phyloP scores from a whole-genome alignment of 1,140 invertebrate species.

The Pollicipes pollicipes region DNA sequence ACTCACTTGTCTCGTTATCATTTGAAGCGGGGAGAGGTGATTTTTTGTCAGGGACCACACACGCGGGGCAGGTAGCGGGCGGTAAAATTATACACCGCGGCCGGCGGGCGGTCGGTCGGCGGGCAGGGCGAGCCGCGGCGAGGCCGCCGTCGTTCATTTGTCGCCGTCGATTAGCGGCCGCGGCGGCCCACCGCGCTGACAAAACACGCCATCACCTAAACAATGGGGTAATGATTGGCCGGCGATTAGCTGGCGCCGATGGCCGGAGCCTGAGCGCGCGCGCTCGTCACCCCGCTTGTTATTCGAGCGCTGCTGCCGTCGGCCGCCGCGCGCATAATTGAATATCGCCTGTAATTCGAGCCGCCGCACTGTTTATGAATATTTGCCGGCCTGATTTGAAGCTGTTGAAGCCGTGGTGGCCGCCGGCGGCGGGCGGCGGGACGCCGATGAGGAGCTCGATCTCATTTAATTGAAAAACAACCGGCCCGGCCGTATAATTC shows the following conservation, averaged over 20 bases:
- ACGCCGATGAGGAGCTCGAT: not conserved
- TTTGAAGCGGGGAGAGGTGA: not conserved
- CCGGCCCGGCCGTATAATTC: not conserved
- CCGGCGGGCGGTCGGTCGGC: not conserved
- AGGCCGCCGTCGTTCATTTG: not conserved
- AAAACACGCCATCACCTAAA: not conserved
- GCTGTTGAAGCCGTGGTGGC: no score
- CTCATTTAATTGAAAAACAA: not conserved
- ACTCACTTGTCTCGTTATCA: not conserved
- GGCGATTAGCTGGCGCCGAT: not conserved
- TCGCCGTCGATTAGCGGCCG: not conserved
- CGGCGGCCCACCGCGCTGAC: not conserved
- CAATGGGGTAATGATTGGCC: not conserved
- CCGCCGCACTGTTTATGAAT: not conserved
- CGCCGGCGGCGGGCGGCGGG: no score
- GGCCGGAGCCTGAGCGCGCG: not conserved
- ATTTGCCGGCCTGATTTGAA: not conserved
- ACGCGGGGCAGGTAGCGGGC: not conserved
- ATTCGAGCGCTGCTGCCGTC: not conserved
- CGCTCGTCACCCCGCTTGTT: not conserved
- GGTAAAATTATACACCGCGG: conserved; percentile 2
- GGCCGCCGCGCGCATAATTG: not conserved
- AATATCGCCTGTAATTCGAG: conserved; percentile 1
- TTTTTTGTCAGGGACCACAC: not conserved
- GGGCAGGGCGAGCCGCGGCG: no score